These are phyloP conservation scores for Margaritifera margaritifera DNA, from an alignment of 2,888 invertebrate species.

Conservation along the genomic window DNA sequence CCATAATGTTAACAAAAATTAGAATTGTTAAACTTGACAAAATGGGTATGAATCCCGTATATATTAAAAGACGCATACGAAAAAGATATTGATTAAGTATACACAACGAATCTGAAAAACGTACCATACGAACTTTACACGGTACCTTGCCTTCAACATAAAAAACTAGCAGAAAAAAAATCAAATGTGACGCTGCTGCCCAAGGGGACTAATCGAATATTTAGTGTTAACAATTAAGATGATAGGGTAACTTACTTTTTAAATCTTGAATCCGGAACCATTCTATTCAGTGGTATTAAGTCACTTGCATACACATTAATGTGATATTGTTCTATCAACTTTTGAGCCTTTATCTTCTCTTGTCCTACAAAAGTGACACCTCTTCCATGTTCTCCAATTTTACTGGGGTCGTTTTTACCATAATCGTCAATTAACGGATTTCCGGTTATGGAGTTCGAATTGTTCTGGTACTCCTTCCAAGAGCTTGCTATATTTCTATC, in stretches of 20 bases:
- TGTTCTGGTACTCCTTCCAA: conserved; percentile 40
- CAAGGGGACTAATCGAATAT: no score
- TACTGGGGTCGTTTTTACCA: conserved; percentile 43
- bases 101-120: no score
- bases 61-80: no score
- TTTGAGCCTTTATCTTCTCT: conserved; percentile 29
- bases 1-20: no score
- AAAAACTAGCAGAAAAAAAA: no score
- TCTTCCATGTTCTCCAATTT: conserved; percentile 49
- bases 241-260: conserved; percentile 39
- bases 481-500: neutral
- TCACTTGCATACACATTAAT: conserved; percentile 59
- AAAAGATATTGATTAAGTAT: no score
- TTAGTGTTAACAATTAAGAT: no score
- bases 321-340: conserved; percentile 34
- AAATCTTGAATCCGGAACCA: conserved; percentile 59
- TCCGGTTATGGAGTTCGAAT: conserved; percentile 37
- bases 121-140: no score
- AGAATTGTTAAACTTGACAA: no score
- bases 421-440: conserved; percentile 55
- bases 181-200: no score
- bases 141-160: no score
- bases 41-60: no score
- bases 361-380: conserved; percentile 42
- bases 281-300: conserved; percentile 53